These are phyloP conservation scores for Vollenhovia emeryi DNA, from an alignment of 1,140 invertebrate species.

Conservation along the genomic window DNA sequence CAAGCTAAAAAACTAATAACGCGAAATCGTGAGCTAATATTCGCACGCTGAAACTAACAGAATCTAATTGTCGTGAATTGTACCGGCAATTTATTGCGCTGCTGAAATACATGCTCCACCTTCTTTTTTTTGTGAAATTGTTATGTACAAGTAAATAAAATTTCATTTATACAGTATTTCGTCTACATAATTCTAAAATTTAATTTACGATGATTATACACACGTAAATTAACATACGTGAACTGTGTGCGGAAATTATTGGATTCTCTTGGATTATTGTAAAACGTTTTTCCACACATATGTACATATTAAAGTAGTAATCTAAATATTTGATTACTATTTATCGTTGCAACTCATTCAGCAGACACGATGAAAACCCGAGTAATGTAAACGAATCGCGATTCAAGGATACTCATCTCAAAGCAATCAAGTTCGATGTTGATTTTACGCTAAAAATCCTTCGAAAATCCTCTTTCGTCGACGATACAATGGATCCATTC, in stretches of 20 bases:
- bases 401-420: slow-evolving; percentile 1
- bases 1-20: slow-evolving; percentile 19
- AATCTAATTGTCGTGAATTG: slow-evolving; percentile 21
- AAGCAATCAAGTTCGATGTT: not conserved
- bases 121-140: slow-evolving; percentile 34
- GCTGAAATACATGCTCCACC: not conserved
- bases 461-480: not conserved
- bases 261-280: not conserved
- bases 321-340: not conserved
- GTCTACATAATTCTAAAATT: not conserved
- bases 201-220: slow-evolving; percentile 20
- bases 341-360: not conserved
- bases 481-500: slow-evolving; percentile 3
- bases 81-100: not conserved
- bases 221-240: not conserved
- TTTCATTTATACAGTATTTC: slow-evolving; percentile 27
- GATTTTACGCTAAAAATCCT: slow-evolving; percentile 16
- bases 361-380: not conserved
- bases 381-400: not conserved
- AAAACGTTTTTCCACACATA: not conserved
- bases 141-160: not conserved
- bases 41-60: not conserved
- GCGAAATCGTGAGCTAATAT: slow-evolving; percentile 2
- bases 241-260: not conserved
- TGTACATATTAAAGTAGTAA: not conserved